Conservation (phyloP, 2,797 vertebrate genomes). For the Acropternis orthonyx region DNA sequence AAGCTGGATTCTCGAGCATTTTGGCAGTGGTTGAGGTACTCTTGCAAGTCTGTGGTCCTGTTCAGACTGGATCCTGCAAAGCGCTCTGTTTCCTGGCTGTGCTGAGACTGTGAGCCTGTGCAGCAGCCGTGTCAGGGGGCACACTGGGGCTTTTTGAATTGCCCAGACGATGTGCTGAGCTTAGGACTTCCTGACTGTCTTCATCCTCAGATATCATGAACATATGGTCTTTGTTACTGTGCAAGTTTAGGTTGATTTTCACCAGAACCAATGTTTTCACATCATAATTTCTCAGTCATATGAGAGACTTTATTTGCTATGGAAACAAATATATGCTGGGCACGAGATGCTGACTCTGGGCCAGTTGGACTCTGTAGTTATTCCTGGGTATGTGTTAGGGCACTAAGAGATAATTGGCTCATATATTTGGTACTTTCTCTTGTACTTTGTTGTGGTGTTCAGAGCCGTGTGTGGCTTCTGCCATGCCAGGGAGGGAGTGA, state of each 20-base stretch:
- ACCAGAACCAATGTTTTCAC: constrained; percentile 65
- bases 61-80: not conserved
- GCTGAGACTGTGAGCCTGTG: not conserved
- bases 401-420: constrained; percentile 60
- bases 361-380: constrained; percentile 63
- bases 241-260: constrained; percentile 64
- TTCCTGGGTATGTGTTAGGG: constrained; percentile 59
- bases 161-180: not conserved
- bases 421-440: not conserved
- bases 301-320: constrained; percentile 64
- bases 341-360: constrained; percentile 63
- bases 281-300: constrained; percentile 63
- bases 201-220: constrained; percentile 21
- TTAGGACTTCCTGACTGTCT: constrained; percentile 28
- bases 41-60: not conserved
- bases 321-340: constrained; percentile 67
- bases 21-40: not conserved
- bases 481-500: not conserved
- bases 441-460: not conserved
- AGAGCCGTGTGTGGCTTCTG: not conserved
- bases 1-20: not conserved
- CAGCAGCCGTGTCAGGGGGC: not conserved
- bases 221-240: constrained; percentile 59
- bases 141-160: not conserved
- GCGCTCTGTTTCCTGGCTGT: not conserved